phyloP scores from a whole-genome alignment of 2,888 invertebrate genomes.

The Rhodophaea formosa region DNA sequence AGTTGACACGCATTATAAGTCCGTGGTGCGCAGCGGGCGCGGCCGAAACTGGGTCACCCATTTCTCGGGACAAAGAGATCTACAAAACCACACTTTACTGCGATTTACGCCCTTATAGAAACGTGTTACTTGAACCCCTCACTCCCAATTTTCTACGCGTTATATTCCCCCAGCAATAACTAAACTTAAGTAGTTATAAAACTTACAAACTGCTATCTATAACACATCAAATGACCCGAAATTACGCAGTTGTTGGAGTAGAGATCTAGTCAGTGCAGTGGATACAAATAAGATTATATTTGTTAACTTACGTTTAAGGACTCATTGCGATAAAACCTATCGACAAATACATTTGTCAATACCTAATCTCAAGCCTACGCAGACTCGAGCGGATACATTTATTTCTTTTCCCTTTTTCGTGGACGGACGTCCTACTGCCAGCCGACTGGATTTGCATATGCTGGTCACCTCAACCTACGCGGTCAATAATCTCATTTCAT shows the following conservation, averaged over 20 bases:
- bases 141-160: constrained; percentile 40
- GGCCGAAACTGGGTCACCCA: constrained; percentile 75
- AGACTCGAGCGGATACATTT: constrained; percentile 65
- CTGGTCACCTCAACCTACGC: constrained; percentile 52
- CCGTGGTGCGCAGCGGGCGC: constrained; percentile 54
- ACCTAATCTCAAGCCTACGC: constrained; percentile 56
- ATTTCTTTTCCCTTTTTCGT: constrained; percentile 74
- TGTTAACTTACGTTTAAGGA: constrained; percentile 7
- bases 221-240: constrained; percentile 32
- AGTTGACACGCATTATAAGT: constrained; percentile 44
- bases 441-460: constrained; percentile 58
- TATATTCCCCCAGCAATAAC: constrained; percentile 33
- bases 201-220: constrained; percentile 38
- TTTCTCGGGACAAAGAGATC: constrained; percentile 63
- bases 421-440: constrained; percentile 73
- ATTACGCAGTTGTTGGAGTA: constrained; percentile 33
- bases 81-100: constrained; percentile 45
- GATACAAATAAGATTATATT: constrained; percentile 3
- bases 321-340: constrained; percentile 27
- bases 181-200: constrained; percentile 36
- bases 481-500: constrained; percentile 28
- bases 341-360: constrained; percentile 34
- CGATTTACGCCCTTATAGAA: constrained; percentile 56
- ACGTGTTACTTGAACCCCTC: constrained; percentile 51
- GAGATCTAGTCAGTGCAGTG: not conserved